Conservation (phyloP, 2,888 invertebrate species). For the Gerris lacustris region DNA sequence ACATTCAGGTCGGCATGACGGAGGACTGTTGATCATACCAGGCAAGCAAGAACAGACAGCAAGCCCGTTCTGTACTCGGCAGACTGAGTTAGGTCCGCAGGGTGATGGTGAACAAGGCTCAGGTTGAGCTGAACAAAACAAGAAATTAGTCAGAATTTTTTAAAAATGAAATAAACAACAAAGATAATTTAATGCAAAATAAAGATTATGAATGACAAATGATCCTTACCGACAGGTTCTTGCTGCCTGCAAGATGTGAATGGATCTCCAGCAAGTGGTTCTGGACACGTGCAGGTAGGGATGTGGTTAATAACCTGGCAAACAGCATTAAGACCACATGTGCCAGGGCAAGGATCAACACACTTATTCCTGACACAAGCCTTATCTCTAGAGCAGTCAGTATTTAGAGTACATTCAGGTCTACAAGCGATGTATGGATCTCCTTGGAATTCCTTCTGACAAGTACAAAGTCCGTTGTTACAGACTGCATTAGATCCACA, state of each 20-base stretch:
- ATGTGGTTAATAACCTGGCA: slow-evolving; percentile 47
- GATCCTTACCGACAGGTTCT: background rate
- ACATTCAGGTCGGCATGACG: slow-evolving; percentile 74
- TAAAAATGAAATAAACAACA: background rate
- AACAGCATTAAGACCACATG: slow-evolving; percentile 45
- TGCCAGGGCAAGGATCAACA: slow-evolving; percentile 51
- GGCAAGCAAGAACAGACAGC: slow-evolving; percentile 69
- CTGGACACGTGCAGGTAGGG: slow-evolving; percentile 46
- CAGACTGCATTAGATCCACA: slow-evolving; percentile 57
- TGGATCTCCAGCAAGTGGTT: slow-evolving; percentile 47
- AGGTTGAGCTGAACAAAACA: slow-evolving; percentile 40
- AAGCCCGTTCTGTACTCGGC: slow-evolving; percentile 59
- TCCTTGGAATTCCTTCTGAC: slow-evolving; percentile 38
- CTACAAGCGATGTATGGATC: slow-evolving; percentile 52
- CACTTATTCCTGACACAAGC: slow-evolving; percentile 66
- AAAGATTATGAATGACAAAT: background rate
- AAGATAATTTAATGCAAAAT: background rate
- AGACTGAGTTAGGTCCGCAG: slow-evolving; percentile 73
- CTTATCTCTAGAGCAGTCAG: slow-evolving; percentile 54
- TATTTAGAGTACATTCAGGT: slow-evolving; percentile 63
- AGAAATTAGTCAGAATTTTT: slow-evolving; percentile 16
- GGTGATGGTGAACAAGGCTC: slow-evolving; percentile 73
- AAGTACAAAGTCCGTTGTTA: slow-evolving; percentile 42
- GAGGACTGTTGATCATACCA: slow-evolving; percentile 65
- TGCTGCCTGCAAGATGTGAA: slow-evolving; percentile 39